Evolutionary conservation across 2,113 vertebrate species (phyloP).

Genomic region (Artemisiospiza belli): DNA sequence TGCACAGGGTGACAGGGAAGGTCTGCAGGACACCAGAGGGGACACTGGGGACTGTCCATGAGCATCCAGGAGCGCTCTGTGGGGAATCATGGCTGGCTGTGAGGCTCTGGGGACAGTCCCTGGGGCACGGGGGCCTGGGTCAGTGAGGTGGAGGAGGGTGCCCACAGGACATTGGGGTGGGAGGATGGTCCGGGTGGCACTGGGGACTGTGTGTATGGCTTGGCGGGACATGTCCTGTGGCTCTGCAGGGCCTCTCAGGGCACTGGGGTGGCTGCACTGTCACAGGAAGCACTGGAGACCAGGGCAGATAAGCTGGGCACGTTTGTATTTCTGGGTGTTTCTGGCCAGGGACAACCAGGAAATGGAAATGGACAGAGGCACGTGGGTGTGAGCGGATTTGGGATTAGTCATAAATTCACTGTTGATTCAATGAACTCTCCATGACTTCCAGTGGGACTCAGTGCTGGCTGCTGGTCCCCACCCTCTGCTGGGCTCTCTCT

Average conservation of each 20-base stretch:
- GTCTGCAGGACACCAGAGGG: neutral
- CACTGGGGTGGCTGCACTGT: neutral
- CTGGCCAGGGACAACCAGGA: neutral
- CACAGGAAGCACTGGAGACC: neutral
- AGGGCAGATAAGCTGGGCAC: too few species aligned
- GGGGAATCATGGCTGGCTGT: neutral
- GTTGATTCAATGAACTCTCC: neutral
- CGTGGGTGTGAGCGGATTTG: neutral
- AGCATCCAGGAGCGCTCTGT: neutral
- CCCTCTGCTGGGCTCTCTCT: neutral
- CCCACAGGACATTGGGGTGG: neutral
- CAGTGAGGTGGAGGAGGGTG: too few species aligned
- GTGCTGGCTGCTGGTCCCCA: neutral
- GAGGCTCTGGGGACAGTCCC: neutral
- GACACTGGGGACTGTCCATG: neutral
- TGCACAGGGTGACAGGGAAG: rapidly evolving
- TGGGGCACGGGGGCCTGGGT: neutral
- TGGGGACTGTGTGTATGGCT: neutral
- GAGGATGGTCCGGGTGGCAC: rapidly evolving
- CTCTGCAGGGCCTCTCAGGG: neutral
- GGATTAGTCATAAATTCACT: neutral
- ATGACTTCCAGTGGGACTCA: neutral
- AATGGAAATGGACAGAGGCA: neutral
- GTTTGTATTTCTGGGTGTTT: neutral
- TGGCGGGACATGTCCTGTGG: rapidly evolving